These are phyloP conservation scores for Aporrectodea caliginosa DNA, from an alignment of 1,140 invertebrate species.

Conservation along the genomic window DNA sequence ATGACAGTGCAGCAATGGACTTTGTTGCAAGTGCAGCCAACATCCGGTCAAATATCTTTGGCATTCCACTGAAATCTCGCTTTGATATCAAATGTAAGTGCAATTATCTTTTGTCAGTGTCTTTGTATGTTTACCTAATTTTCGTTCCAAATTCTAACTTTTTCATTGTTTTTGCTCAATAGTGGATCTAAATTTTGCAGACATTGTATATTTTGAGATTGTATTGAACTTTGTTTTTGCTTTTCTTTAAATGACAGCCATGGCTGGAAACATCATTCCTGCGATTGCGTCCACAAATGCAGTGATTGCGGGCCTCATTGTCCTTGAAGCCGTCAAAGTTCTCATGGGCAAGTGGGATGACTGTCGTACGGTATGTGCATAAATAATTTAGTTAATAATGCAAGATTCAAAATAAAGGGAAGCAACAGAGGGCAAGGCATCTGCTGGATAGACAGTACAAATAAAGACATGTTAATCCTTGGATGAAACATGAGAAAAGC, in stretches of 20 bases:
- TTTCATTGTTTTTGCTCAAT: too few relatives aligned
- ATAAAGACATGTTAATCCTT: too few relatives aligned
- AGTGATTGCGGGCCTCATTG: constrained; percentile 88
- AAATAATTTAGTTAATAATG: too few relatives aligned
- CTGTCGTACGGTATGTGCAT: constrained; percentile 52
- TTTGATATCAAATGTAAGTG: constrained; percentile 93
- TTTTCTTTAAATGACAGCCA: too few relatives aligned
- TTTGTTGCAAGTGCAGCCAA: constrained; percentile 95
- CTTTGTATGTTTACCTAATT: too few relatives aligned
- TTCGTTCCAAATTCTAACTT: too few relatives aligned
- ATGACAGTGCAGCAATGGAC: constrained; percentile 88
- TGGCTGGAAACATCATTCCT: constrained; percentile 96
- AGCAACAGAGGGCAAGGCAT: too few relatives aligned
- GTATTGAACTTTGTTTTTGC: constrained; percentile 35
- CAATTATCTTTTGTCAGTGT: background rate
- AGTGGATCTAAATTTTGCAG: too few relatives aligned
- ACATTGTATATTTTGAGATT: too few relatives aligned
- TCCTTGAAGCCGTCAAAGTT: constrained; percentile 82
- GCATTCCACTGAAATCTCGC: constrained; percentile 77
- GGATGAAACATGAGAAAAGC: too few relatives aligned
- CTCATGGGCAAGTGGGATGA: constrained; percentile 63
- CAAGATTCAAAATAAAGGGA: too few relatives aligned
- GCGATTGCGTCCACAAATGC: constrained; percentile 99
- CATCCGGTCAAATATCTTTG: constrained; percentile 85
- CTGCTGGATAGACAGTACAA: too few relatives aligned